phyloP scores from a whole-genome alignment of 2,797 vertebrate genomes.

The Mus spretus region DNA sequence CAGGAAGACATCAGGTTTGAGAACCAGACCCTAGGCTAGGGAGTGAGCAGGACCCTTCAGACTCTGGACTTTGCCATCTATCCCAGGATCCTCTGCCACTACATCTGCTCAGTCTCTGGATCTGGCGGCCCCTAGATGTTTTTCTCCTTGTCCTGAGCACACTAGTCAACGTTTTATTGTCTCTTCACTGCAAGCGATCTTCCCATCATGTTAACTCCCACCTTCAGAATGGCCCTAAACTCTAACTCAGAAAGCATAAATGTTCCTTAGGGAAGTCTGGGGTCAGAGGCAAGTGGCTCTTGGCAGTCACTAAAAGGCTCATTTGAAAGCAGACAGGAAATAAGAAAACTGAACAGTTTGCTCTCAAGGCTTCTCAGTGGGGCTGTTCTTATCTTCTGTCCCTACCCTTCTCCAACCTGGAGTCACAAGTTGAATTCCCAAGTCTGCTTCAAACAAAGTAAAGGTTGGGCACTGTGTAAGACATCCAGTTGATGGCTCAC shows the following conservation, averaged over 20 bases:
- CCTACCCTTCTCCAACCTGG: not conserved
- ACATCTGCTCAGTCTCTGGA: not conserved
- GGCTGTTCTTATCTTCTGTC: not conserved
- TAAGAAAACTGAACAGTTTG: not conserved
- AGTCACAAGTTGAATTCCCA: not conserved
- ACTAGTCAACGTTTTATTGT: not conserved
- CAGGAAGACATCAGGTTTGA: fast-evolving
- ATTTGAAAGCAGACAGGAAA: not conserved
- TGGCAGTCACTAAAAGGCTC: not conserved
- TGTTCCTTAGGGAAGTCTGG: not conserved
- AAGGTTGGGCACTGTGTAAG: not conserved
- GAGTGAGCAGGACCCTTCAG: not conserved
- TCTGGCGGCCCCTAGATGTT: not conserved
- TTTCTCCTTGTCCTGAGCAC: not conserved
- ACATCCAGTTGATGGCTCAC: fast-evolving
- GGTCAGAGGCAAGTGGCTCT: fast-evolving
- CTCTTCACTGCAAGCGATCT: not conserved
- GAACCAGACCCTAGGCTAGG: not conserved
- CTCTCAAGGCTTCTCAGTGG: not conserved
- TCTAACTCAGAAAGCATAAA: not conserved
- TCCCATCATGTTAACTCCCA: not conserved
- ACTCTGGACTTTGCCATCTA: not conserved
- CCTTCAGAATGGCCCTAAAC: not conserved
- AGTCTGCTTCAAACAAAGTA: not conserved
- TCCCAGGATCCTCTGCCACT: not conserved